Evolutionary conservation across 1,140 invertebrate genomes (phyloP), one percentile per base, ranked within the genome.

Genomic region (Drosophila simulans): DNA sequence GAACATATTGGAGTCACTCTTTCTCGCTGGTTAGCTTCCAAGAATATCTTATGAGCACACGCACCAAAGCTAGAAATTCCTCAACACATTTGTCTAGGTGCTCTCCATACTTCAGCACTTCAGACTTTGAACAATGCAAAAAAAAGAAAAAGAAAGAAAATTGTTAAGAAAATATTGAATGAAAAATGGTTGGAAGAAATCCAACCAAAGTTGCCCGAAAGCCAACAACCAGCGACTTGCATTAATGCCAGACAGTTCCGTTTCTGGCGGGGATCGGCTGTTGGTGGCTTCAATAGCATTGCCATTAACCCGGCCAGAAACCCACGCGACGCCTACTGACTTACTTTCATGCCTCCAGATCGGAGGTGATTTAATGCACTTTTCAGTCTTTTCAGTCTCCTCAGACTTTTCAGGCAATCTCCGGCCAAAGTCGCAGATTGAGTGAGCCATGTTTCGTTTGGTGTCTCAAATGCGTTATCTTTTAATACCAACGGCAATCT

Each of bases 401-500:
- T 31, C 46, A 2, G 46, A 31, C 22, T 31, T 15, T 31, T 10
- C 31, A 31, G 31, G 31, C 15, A 17, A 7, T 42, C 27, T 22
- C 57, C 54, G 12, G 17, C 31, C 20, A 20, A 22, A 51, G 34
- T 31, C 34, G 12, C 42, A 56, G 66, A 57, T 57, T 57, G 66
- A 56, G 63, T 70, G 42, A 75, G 60, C 53, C 60, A 42, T 64
- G 40, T 35, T 37, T 35, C 46, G 60, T 35, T 34, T 75, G 46
- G 60, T 51, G 71, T 58, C 72, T 76, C 72, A 39, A 76, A 76
- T 76, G 72, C 52, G 72, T 76, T 76, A 76, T 76, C 72, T 76
- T 66, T 76, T 76, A 76, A 76, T 76, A 76, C 71, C 55, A 72
- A 76, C 42, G 60, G 60, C 72, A 76, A 76, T 76, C 72, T 76